Percentiles rank a stretch among this genome's conserved stretches.
Conservation (phyloP, 2,797 vertebrate species). For the Aulostomus chinensis region DNA sequence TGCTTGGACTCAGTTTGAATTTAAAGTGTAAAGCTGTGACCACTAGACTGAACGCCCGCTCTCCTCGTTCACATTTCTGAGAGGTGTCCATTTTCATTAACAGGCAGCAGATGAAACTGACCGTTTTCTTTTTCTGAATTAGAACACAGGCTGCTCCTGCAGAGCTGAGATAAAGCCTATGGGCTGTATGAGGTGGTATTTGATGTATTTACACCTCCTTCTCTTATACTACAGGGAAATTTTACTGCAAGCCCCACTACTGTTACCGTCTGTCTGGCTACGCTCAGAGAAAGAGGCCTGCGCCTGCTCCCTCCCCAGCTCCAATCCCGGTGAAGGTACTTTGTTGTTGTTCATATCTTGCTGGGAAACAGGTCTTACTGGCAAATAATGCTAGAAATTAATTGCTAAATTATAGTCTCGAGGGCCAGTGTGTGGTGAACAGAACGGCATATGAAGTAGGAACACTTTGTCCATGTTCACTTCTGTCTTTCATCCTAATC, state of each 20-base stretch:
- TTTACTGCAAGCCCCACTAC: slow-evolving; percentile 99
- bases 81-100: too few relatives aligned
- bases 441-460: not conserved
- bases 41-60: too few relatives aligned
- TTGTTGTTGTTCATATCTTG: not conserved
- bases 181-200: slow-evolving; percentile 9
- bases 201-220: not conserved
- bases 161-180: slow-evolving; percentile 4
- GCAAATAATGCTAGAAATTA: not conserved
- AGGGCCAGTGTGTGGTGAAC: not conserved
- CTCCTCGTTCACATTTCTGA: too few relatives aligned
- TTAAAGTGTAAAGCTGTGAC: too few relatives aligned
- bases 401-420: not conserved
- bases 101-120: too few relatives aligned
- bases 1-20: too few relatives aligned
- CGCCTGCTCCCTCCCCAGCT: slow-evolving; percentile 84
- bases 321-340: slow-evolving; percentile 86
- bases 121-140: too few relatives aligned
- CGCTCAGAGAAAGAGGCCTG: slow-evolving; percentile 94
- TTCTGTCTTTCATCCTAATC: not conserved
- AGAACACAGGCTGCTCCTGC: not conserved
- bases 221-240: slow-evolving; percentile 85
- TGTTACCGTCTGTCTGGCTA: slow-evolving; percentile 93
- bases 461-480: not conserved
- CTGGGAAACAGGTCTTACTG: not conserved